Conservation (phyloP, 2,797 vertebrate species). For the Fringilla coelebs region DNA sequence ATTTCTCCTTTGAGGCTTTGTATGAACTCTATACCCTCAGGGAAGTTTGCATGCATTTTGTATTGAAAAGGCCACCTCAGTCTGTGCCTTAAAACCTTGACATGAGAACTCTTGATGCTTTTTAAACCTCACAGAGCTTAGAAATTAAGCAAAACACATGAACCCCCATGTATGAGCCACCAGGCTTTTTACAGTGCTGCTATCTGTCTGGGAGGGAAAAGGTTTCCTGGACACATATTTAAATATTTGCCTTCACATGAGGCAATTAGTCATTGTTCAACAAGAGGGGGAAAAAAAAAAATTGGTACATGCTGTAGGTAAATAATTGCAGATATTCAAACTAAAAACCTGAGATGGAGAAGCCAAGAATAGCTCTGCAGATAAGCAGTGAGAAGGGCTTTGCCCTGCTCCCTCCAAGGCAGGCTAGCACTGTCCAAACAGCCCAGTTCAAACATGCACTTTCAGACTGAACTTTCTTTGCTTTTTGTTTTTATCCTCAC, state of each 20-base stretch:
- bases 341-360: neutral
- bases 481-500: neutral
- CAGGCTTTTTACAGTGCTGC: neutral
- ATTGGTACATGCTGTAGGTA: neutral
- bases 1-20: conserved; percentile 35
- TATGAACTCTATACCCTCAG: neutral
- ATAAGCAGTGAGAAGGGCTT: neutral
- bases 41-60: fast-evolving
- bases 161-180: neutral
- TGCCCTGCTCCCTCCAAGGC: neutral
- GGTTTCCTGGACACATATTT: neutral
- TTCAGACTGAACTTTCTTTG: neutral
- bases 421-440: neutral
- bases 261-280: conserved; percentile 11
- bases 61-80: neutral
- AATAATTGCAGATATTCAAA: conserved; percentile 14
- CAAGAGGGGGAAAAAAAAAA: neutral
- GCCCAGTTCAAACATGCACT: neutral
- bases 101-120: neutral
- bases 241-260: conserved; percentile 40
- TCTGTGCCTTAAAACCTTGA: neutral
- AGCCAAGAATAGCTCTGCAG: conserved; percentile 2
- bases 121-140: neutral
- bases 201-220: neutral
- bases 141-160: neutral